Conservation (phyloP, 2,113 vertebrate genomes). For the Corythoichthys intestinalis region DNA sequence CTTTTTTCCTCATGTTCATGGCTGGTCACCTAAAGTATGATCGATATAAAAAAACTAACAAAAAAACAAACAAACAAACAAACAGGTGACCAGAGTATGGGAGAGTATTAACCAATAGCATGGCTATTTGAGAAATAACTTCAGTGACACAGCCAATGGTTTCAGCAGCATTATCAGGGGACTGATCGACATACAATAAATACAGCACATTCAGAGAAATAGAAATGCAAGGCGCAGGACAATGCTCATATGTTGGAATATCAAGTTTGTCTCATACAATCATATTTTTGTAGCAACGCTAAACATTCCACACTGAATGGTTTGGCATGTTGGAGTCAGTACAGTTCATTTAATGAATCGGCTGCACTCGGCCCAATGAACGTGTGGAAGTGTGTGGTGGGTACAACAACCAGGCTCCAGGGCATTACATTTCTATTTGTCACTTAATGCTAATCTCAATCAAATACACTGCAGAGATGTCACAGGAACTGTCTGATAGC, state of each 20-base stretch:
- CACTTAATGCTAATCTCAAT: slow-evolving; percentile 58
- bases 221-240: slow-evolving; percentile 42
- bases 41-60: slow-evolving; percentile 51
- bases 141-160: slow-evolving; percentile 58
- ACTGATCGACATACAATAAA: slow-evolving; percentile 40
- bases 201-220: slow-evolving; percentile 66
- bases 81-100: background rate
- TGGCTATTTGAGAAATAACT: slow-evolving; percentile 37
- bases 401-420: slow-evolving; percentile 50
- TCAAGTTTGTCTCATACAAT: slow-evolving; percentile 67
- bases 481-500: slow-evolving; percentile 38
- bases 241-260: slow-evolving; percentile 41
- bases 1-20: slow-evolving; percentile 45
- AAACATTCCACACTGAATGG: slow-evolving; percentile 56
- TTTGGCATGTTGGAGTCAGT: slow-evolving; percentile 37
- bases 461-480: slow-evolving; percentile 55
- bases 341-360: slow-evolving; percentile 51
- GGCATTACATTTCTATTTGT: slow-evolving; percentile 60
- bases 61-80: slow-evolving; percentile 20
- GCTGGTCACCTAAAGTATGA: slow-evolving; percentile 62
- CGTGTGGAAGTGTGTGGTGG: slow-evolving; percentile 36
- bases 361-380: background rate
- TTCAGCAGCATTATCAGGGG: slow-evolving; percentile 68
- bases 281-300: slow-evolving; percentile 55
- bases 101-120: slow-evolving; percentile 36